Conservation (phyloP, 1,140 invertebrate genomes). For the Laupala kohalensis region DNA sequence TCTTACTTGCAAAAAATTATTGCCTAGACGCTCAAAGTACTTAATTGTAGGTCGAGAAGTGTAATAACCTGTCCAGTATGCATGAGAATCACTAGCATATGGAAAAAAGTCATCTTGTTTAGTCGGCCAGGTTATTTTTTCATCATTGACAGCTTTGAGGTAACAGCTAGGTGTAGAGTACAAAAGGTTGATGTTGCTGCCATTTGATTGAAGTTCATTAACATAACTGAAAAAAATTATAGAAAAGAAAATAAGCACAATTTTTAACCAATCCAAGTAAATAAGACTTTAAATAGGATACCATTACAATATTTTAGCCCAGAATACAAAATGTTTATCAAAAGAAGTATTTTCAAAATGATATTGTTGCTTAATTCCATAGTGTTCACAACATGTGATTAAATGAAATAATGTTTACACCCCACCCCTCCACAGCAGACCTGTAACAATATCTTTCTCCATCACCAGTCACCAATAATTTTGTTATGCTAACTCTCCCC, state of each 20-base stretch:
- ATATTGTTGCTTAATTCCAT: too few relatives aligned
- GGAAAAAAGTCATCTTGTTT: constrained; percentile 49
- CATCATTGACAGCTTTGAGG: constrained; percentile 33
- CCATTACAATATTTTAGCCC: neutral
- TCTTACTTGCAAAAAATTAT: constrained; percentile 31
- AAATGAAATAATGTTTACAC: too few relatives aligned
- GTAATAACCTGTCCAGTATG: constrained; percentile 57
- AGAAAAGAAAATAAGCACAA: neutral
- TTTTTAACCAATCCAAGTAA: neutral
- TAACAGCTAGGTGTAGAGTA: constrained; percentile 57
- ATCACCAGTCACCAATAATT: too few relatives aligned
- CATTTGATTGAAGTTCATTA: constrained; percentile 30
- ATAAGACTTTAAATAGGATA: neutral
- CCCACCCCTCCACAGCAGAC: too few relatives aligned
- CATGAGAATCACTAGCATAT: constrained; percentile 41
- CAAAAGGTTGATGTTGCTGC: constrained; percentile 35
- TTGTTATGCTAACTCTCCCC: too few relatives aligned
- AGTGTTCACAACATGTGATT: too few relatives aligned
- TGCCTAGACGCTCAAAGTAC: constrained; percentile 28
- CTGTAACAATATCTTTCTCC: too few relatives aligned
- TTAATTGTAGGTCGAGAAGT: constrained; percentile 40
- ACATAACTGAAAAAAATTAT: constrained; percentile 31
- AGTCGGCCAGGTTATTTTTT: constrained; percentile 28
- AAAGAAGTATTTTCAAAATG: neutral
- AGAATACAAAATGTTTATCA: neutral